These are phyloP conservation scores for Trachymyrmex cornetzi DNA, from an alignment of 1,140 invertebrate genomes.

Conservation along the genomic window DNA sequence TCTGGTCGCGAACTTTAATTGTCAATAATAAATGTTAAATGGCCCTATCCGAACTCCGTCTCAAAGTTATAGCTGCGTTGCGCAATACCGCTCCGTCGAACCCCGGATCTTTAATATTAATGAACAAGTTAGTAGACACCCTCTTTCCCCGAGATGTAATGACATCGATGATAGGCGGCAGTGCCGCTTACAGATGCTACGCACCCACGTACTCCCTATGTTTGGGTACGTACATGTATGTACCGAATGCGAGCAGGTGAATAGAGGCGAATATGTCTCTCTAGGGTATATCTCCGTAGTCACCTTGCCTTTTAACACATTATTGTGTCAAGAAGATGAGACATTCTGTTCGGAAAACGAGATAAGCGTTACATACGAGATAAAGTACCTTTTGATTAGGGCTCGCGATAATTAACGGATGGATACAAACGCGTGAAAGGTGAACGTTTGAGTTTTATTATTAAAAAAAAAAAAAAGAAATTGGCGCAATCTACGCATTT, in stretches of 20 bases:
- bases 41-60: constrained; percentile 14
- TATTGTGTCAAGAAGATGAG: background rate
- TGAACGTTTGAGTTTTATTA: background rate
- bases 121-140: constrained; percentile 84
- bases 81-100: constrained; percentile 31
- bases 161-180: constrained; percentile 57
- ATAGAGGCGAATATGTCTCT: constrained; percentile 26
- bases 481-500: constrained; percentile 6
- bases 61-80: constrained; percentile 19
- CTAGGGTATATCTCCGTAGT: constrained; percentile 9
- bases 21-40: constrained; percentile 46
- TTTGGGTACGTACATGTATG: background rate
- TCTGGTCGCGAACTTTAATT: constrained; percentile 27
- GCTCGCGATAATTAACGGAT: background rate
- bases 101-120: constrained; percentile 85
- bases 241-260: constrained; percentile 35
- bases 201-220: constrained; percentile 34
- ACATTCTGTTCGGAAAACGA: background rate
- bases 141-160: constrained; percentile 70
- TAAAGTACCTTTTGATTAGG: background rate
- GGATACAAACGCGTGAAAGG: background rate
- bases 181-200: constrained; percentile 42
- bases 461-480: background rate
- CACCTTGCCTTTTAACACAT: background rate
- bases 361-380: background rate